Base-by-base conservation (phyloP, 92 coral and sea anemone genomes). In the Palythoa grandis region DNA sequence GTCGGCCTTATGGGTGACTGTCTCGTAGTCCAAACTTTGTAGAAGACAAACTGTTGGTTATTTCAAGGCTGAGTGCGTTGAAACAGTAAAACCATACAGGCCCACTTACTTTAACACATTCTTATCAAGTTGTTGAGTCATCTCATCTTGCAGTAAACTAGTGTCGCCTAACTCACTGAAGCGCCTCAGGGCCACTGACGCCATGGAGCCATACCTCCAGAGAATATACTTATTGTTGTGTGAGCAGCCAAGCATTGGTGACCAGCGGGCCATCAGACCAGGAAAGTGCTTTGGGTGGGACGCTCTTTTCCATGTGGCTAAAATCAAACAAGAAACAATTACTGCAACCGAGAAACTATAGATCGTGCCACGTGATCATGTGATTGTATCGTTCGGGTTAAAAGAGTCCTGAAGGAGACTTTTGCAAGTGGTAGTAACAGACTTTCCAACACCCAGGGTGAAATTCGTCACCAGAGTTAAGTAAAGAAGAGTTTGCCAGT, bases 161-260 rank as follows among this genome's bases (percentile, higher is more conserved):
- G 95, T 90, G 73, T 95, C 93, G 8, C 99, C 99, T 98, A 96
- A 93, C 77, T 96, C 99, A 38, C 96, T 92, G 87, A 96, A 91
- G 61, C 60, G 87, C 76, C 88, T 86, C 29, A 94, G 93, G 0
- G 94, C 99, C n/a, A 91, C 78, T 50, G 98, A 91, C n/a, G 99
- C 99, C 72, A 89, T 71, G 0, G 91, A 90, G 2, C 99, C 99
- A 82, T 86, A 92, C 70, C 87, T 73, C 99, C 99, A 96, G 52
- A 96, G 66, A 39, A 89, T 57, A 47, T 96, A 93, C 7, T 79
- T 86, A 75, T 88, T 92, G 54, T 92, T 93, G 89, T 96, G 99
- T 77, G 99, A 91, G 76, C 98, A 92, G 82, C 99, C 98, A 58
- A 96, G 91, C 88, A 96, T 85, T 56, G 92, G 72, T 63, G 99